phyloP scores from a whole-genome alignment of 2,113 vertebrate genomes.

The Gavialis gangeticus region DNA sequence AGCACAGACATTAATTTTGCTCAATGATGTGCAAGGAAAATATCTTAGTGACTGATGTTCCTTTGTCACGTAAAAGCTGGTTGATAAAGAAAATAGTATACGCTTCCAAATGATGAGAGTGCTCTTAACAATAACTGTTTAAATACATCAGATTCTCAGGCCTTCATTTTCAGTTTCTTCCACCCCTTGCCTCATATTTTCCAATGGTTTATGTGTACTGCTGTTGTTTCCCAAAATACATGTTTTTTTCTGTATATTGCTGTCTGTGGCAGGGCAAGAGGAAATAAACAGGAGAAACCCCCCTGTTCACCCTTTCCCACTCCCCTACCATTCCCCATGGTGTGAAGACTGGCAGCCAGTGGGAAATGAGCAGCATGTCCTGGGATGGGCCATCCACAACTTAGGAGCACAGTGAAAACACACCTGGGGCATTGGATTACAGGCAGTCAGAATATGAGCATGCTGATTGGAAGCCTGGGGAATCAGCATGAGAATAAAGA shows the following conservation, averaged over 20 bases:
- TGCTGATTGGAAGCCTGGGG: too few relatives aligned
- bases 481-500: too few relatives aligned
- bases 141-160: accelerated
- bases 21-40: not conserved
- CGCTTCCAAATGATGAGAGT: accelerated
- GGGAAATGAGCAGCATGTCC: too few relatives aligned
- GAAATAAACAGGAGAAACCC: too few relatives aligned
- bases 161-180: not conserved
- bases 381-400: too few relatives aligned
- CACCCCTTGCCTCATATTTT: not conserved
- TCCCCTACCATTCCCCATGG: too few relatives aligned
- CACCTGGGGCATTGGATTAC: too few relatives aligned
- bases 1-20: not conserved
- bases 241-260: accelerated
- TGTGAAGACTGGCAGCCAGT: too few relatives aligned
- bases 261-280: not conserved
- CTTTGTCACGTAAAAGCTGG: not conserved
- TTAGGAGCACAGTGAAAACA: too few relatives aligned
- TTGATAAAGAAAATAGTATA: not conserved
- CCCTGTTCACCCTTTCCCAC: too few relatives aligned
- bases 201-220: accelerated
- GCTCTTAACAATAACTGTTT: not conserved
- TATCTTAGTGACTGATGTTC: too few relatives aligned
- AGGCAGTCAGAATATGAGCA: too few relatives aligned
- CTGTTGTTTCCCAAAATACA: accelerated